Percentiles rank a stretch among this genome's conserved stretches.
These are phyloP conservation scores for Xylota sylvarum DNA, from an alignment of 2,888 invertebrate genomes.

Conservation along the genomic window DNA sequence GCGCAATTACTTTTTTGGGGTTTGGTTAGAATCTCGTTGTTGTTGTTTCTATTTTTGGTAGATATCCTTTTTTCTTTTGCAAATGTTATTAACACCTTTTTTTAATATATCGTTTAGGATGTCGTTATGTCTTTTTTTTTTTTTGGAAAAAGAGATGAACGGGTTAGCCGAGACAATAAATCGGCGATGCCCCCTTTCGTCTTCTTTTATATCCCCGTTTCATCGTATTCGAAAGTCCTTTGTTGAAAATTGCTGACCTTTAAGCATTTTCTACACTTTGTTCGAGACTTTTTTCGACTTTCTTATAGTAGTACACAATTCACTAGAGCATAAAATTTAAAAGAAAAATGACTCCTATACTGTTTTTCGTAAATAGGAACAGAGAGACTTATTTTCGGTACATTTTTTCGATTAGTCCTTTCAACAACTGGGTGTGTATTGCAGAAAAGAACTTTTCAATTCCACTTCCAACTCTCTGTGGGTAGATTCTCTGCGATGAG, in stretches of 20 bases:
- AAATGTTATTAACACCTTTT: slow-evolving; percentile 31
- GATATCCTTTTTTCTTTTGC: slow-evolving; percentile 53
- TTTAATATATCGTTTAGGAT: too few species aligned
- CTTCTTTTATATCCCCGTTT: slow-evolving; percentile 83
- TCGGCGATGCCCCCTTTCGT: slow-evolving; percentile 81
- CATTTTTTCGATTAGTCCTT: slow-evolving; percentile 22
- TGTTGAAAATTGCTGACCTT: slow-evolving; percentile 45
- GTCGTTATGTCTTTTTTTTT: too few species aligned
- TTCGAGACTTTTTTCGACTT: slow-evolving; percentile 2
- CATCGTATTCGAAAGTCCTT: slow-evolving; percentile 79
- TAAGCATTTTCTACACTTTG: slow-evolving; percentile 50
- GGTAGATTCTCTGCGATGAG: not conserved
- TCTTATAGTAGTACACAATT: slow-evolving; percentile 19
- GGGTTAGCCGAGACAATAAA: slow-evolving; percentile 80
- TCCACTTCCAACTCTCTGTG: slow-evolving; percentile 48
- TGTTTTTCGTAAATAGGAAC: not conserved
- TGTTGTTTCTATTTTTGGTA: slow-evolving; percentile 17
- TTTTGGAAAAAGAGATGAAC: slow-evolving; percentile 40
- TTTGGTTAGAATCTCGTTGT: slow-evolving; percentile 57
- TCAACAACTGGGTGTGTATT: slow-evolving; percentile 67
- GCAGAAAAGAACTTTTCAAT: slow-evolving; percentile 46
- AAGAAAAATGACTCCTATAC: not conserved
- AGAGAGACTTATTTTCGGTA: not conserved
- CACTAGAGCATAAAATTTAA: slow-evolving; percentile 1
- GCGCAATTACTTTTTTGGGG: slow-evolving; percentile 69